Percentiles rank a stretch among this genome's conserved stretches.
Evolutionary conservation across 2,888 invertebrate genomes (phyloP).

Genomic region (Ditylenchus weischeri): DNA sequence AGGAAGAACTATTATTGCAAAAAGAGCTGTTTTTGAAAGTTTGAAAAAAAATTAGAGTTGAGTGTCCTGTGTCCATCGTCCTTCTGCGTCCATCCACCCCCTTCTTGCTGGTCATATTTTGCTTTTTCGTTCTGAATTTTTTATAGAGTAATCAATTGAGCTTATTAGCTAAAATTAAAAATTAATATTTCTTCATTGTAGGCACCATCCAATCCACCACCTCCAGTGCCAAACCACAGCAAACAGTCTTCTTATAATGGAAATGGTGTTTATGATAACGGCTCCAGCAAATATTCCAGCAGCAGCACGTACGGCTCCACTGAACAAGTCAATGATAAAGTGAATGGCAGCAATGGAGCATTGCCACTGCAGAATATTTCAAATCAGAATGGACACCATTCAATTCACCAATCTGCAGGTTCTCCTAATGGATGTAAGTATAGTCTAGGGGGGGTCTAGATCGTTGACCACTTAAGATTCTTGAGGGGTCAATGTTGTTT

Average conservation of each 20-base stretch:
- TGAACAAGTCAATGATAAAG: no score
- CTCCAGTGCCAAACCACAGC: conserved; percentile 39
- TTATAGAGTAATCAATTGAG: not conserved
- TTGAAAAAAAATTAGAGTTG: no score
- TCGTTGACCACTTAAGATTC: no score
- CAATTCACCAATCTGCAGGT: not conserved
- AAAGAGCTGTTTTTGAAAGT: no score
- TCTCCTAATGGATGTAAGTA: no score
- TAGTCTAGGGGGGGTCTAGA: no score
- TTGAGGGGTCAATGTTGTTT: no score
- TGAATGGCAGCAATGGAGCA: not conserved
- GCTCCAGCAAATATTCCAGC: not conserved
- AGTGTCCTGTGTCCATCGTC: no score
- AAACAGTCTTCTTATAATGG: conserved; percentile 15
- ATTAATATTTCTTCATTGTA: conserved; percentile 3
- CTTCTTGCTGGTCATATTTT: not conserved
- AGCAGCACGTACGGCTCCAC: no score
- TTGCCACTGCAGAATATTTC: conserved; percentile 4
- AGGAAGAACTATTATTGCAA: no score
- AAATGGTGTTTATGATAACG: not conserved
- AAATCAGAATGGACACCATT: conserved; percentile 4
- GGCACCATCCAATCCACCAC: conserved; percentile 41
- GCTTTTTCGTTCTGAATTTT: not conserved
- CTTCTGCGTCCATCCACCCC: no score
- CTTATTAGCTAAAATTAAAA: not conserved